Evolutionary conservation across 1,140 invertebrate species (phyloP).

Genomic region (Trigoniulus corallinus): DNA sequence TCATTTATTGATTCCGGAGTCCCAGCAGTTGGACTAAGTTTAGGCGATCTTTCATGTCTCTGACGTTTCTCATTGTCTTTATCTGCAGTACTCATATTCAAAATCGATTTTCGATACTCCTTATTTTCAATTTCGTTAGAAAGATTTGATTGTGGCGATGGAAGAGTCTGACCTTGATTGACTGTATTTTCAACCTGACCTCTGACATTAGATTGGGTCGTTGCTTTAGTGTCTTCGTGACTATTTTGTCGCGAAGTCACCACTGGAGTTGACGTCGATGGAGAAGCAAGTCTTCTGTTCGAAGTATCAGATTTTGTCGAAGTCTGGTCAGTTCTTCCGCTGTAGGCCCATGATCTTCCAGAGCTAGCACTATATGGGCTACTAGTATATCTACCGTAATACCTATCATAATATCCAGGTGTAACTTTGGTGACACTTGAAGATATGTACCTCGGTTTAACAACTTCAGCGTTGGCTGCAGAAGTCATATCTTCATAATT

Average conservation of each 20-base stretch:
- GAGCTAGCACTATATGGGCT: too few species aligned
- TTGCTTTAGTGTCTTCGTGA: background rate
- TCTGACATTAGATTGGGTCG: background rate
- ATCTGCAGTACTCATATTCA: slow-evolving; percentile 19
- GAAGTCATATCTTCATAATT: background rate
- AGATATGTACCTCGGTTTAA: background rate
- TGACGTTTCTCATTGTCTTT: slow-evolving; percentile 6
- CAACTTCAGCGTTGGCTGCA: background rate
- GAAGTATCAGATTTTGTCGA: too few species aligned
- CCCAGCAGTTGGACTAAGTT: too few species aligned
- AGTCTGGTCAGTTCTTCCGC: too few species aligned
- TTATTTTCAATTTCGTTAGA: slow-evolving; percentile 15
- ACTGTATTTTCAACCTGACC: background rate
- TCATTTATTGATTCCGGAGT: background rate
- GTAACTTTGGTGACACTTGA: background rate
- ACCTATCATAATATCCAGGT: slow-evolving; percentile 8
- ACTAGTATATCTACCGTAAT: slow-evolving; percentile 6
- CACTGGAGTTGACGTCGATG: background rate
- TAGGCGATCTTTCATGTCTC: too few species aligned
- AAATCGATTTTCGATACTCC: slow-evolving; percentile 24
- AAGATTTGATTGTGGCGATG: background rate
- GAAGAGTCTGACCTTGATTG: background rate
- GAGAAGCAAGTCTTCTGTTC: too few species aligned
- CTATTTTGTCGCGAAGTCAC: background rate
- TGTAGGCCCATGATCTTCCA: too few species aligned